Conservation (phyloP, 2,113 vertebrate genomes). For the Oreochromis niloticus region DNA sequence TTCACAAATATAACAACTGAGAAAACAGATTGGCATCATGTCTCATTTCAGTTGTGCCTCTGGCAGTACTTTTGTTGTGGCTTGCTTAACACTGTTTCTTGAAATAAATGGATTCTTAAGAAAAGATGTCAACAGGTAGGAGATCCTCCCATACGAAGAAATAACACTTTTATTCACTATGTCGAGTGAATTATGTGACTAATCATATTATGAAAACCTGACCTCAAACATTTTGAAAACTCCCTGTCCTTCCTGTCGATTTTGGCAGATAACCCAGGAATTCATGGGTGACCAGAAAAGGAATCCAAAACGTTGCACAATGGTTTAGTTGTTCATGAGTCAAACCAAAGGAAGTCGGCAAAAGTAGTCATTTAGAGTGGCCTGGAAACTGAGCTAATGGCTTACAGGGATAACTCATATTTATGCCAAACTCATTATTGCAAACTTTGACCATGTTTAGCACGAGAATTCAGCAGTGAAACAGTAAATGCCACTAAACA, state of each 20-base stretch:
- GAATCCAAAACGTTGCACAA: background rate
- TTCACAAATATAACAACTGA: background rate
- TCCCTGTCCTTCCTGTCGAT: background rate
- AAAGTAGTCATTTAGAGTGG: background rate
- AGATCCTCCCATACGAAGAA: background rate
- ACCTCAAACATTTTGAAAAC: background rate
- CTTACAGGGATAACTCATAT: background rate
- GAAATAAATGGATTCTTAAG: background rate
- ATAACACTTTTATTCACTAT: background rate
- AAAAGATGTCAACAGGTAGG: rapidly evolving
- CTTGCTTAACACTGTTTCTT: background rate
- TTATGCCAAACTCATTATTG: rapidly evolving
- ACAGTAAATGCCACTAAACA: background rate
- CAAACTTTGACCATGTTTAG: background rate
- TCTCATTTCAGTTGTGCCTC: background rate
- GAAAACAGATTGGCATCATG: background rate
- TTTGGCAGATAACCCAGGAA: background rate
- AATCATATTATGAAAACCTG: background rate
- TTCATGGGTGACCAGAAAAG: background rate
- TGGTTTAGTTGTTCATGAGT: background rate
- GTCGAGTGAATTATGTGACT: background rate
- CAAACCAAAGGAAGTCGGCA: background rate
- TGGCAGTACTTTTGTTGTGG: rapidly evolving
- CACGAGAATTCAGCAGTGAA: background rate
- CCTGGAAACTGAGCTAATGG: rapidly evolving